These are phyloP conservation scores for Harlomillsia oculata DNA, from an alignment of 1,140 invertebrate species.

Conservation along the genomic window DNA sequence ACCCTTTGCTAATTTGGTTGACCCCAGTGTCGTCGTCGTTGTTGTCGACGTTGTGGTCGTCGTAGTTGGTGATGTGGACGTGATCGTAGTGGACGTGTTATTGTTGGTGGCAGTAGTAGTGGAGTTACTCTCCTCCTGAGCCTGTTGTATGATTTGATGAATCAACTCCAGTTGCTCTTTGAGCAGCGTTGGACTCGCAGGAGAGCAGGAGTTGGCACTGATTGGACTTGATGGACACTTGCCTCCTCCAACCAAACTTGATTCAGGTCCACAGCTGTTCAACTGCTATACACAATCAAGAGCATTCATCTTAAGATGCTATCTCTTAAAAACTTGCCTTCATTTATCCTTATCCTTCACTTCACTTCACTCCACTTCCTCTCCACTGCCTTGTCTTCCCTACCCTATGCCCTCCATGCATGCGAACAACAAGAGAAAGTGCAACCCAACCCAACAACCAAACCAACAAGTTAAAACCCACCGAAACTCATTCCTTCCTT, in stretches of 20 bases:
- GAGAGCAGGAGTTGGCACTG: neutral
- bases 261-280: constrained; percentile 10
- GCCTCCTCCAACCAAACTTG: constrained; percentile 3
- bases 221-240: constrained; percentile 20
- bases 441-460: too few species aligned
- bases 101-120: constrained; percentile 30
- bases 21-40: constrained; percentile 8
- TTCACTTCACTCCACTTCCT: too few species aligned
- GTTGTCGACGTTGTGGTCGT: constrained; percentile 15
- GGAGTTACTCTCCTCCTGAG: constrained; percentile 45
- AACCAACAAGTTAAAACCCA: too few species aligned
- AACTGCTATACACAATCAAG: too few species aligned
- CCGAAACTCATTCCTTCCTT: too few species aligned
- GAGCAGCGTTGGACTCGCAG: constrained; percentile 42
- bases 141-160: constrained; percentile 67
- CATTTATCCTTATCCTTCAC: too few species aligned
- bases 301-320: too few species aligned
- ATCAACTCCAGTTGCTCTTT: constrained; percentile 64
- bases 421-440: too few species aligned
- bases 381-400: too few species aligned
- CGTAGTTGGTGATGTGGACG: constrained; percentile 5
- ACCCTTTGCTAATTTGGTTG: constrained; percentile 28
- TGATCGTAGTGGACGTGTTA: neutral
- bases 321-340: too few species aligned
- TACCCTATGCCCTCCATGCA: too few species aligned